Base-by-base conservation (phyloP, 2,113 vertebrate species). In the Xyrauchen texanus region DNA sequence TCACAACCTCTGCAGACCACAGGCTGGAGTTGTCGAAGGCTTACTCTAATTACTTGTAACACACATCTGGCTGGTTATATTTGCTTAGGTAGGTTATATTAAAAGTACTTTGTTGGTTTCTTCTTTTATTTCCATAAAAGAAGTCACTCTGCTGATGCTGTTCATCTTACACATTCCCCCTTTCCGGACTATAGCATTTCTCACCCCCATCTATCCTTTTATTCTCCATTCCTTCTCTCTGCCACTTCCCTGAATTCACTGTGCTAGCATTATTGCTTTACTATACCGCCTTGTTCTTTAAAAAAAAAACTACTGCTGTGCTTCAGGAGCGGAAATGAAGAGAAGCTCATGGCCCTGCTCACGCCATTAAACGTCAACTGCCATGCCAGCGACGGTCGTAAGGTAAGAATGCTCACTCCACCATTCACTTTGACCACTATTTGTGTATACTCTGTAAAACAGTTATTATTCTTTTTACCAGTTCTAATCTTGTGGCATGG, bases 341-440 rank as follows among this genome's bases (percentile, higher is more conserved):
- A 99, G 92, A 99, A 99, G 93, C 95, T 99, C 86, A 98, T 98
- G 97, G 97, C 97, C 90, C 91, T 99, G 92, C 94, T 99, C 86
- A 99, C 97, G 16, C 96, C 97, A 81, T 92, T 99, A 87, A 99
- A 99, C 91, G 97, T 98, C 91, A 99, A 99, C 92, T 99, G 97
- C 90, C 97, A 99, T 76, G 97, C 97, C 52, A 99, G 97, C 81
- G 97, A 99, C 79, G 97, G 97, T 47, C 94, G 97, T 82, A 99
- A 99, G 95, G 97, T 98, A 93, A 92, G 94, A 80, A 13, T 80
- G 5, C 44, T 46, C 16, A 52, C 51, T 11, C 66, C 55, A 16
- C 11, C 57, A 60, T 49, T 34, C 21, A 34, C 21, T 34, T 34
- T 34, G 21, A 34, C 21, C 21, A 34, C 21, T 34, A 3, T 34